A percentile compares a stretch with the other conserved stretches of the same genome.
Conservation (phyloP, 2,113 vertebrate species). For the Bombycilla garrulus region DNA sequence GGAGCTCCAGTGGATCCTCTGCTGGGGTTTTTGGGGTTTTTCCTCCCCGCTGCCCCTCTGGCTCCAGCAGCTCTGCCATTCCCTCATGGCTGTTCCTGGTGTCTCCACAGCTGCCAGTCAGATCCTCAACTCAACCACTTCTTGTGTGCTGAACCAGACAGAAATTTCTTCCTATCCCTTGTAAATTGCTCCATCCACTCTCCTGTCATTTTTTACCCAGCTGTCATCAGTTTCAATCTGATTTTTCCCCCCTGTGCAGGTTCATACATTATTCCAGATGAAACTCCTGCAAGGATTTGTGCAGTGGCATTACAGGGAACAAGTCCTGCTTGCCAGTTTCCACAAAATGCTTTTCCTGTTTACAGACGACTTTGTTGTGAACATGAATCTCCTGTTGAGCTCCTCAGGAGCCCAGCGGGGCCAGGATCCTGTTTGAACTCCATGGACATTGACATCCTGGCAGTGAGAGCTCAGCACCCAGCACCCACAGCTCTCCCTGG, state of each 20-base stretch:
- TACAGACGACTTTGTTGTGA: background rate
- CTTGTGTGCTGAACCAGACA: background rate
- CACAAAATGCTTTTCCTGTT: background rate
- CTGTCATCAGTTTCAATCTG: background rate
- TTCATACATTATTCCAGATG: background rate
- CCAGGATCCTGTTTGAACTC: background rate
- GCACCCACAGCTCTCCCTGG: background rate
- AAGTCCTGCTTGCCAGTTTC: background rate
- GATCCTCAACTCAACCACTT: background rate
- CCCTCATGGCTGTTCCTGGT: background rate
- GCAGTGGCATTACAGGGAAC: background rate
- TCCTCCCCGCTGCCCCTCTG: background rate
- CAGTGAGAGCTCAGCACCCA: accelerated
- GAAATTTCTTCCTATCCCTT: background rate
- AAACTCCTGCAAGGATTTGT: background rate
- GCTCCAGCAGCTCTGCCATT: background rate
- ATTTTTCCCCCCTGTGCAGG: background rate
- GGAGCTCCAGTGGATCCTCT: background rate
- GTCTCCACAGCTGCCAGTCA: background rate
- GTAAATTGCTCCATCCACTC: background rate
- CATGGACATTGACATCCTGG: accelerated
- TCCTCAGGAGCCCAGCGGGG: background rate
- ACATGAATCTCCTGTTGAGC: background rate
- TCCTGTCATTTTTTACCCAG: background rate
- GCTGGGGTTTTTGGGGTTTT: accelerated